Conservation (phyloP, 2,888 invertebrate genomes). For the Eudasyphora cyanicolor region DNA sequence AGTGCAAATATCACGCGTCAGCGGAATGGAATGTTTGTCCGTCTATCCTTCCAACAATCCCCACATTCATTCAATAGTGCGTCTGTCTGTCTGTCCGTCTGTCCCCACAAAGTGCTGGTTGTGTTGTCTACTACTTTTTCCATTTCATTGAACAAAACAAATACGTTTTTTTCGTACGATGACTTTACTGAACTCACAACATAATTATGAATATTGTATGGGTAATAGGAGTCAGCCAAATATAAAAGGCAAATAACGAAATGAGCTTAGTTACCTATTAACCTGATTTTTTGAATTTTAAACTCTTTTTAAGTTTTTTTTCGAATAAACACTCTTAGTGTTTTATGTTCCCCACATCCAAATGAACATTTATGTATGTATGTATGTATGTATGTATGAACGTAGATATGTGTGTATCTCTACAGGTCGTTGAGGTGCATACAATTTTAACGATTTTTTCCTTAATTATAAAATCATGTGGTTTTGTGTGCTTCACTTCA, state of each 20-base stretch:
- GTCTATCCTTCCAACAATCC: background rate
- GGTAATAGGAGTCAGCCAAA: background rate
- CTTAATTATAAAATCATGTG: background rate
- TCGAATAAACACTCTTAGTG: background rate
- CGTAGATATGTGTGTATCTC: background rate
- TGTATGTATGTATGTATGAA: background rate
- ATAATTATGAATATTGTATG: conserved; percentile 48
- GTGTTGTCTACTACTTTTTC: background rate
- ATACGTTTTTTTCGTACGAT: conserved; percentile 38
- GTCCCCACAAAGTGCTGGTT: too few relatives aligned
- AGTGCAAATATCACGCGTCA: conserved; percentile 41
- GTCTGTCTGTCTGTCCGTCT: background rate
- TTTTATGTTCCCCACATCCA: too few relatives aligned
- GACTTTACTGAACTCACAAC: conserved; percentile 47
- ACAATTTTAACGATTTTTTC: conserved; percentile 7
- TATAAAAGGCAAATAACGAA: background rate
- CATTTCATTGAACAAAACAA: background rate
- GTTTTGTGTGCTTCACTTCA: background rate
- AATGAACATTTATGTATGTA: too few relatives aligned
- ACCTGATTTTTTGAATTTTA: conserved; percentile 41
- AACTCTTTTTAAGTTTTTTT: background rate
- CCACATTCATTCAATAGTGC: background rate
- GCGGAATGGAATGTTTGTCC: background rate
- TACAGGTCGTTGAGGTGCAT: background rate
- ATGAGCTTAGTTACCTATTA: conserved; percentile 47